Percentiles rank a stretch among this genome's conserved stretches.
Conservation (phyloP, 2,113 vertebrate genomes). For the Ursus arctos region DNA sequence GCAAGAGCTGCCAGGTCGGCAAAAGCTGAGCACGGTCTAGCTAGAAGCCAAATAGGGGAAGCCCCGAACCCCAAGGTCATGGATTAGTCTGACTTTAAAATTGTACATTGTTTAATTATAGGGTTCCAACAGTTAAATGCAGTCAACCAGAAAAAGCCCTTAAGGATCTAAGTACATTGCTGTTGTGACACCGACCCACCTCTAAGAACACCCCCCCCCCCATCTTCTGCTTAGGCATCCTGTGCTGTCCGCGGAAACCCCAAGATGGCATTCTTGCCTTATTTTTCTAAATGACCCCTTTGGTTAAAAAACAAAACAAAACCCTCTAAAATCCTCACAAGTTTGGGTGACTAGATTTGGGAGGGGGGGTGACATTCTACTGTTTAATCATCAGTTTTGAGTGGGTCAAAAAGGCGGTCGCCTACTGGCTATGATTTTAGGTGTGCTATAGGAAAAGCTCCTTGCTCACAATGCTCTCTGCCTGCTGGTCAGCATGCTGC, state of each 20-base stretch:
- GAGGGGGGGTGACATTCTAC: not conserved
- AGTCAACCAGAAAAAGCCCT: not conserved
- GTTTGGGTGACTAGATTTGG: not conserved
- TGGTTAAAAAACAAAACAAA: conserved; percentile 53
- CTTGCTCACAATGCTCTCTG: not conserved
- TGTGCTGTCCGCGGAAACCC: conserved; percentile 78
- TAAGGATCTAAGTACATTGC: not conserved
- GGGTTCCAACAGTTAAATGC: not conserved
- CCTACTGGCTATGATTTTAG: not conserved
- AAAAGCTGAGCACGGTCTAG: not conserved
- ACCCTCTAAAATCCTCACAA: not conserved
- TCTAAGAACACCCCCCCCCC: not conserved
- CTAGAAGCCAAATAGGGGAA: not conserved
- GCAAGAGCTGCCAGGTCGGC: accelerated
- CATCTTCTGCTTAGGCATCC: conserved; percentile 7
- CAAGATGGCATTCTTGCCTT: conserved; percentile 85
- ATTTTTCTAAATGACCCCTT: conserved; percentile 75
- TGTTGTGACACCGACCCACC: not conserved
- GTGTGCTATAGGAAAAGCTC: not conserved
- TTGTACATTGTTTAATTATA: not conserved
- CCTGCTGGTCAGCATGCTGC: not conserved
- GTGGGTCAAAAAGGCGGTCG: not conserved
- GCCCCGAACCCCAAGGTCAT: not conserved
- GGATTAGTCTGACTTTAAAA: not conserved
- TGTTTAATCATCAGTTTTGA: not conserved